Percentiles rank a stretch among this genome's conserved stretches.
Evolutionary conservation across 2,888 invertebrate genomes (phyloP).

Genomic region (Cerceris rybyensis): DNA sequence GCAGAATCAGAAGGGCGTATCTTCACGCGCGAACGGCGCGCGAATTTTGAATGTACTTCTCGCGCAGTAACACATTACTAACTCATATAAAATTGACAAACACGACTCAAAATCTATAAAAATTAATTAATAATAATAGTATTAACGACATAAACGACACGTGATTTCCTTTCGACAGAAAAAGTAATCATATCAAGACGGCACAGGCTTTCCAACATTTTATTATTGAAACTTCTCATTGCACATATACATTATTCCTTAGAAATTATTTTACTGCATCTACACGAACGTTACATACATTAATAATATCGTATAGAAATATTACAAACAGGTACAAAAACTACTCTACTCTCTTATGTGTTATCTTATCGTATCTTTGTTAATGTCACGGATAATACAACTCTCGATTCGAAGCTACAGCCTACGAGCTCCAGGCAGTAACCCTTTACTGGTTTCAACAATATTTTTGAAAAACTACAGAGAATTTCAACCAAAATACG

Average conservation of each 20-base stretch:
- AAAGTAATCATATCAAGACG: too few species aligned
- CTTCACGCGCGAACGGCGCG: too few species aligned
- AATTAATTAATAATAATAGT: too few species aligned
- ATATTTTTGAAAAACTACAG: not conserved
- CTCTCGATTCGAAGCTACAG: constrained; percentile 5
- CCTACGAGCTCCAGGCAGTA: constrained; percentile 8
- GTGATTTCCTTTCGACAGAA: too few species aligned
- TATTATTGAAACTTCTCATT: constrained; percentile 76
- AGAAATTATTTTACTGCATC: constrained; percentile 55
- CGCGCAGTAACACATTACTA: too few species aligned
- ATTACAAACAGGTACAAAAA: constrained; percentile 81
- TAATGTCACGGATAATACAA: constrained; percentile 24
- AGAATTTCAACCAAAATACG: not conserved
- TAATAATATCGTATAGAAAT: constrained; percentile 75
- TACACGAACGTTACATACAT: constrained; percentile 59
- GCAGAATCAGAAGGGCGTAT: too few species aligned
- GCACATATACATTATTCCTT: constrained; percentile 76
- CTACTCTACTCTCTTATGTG: constrained; percentile 71
- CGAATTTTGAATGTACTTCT: too few species aligned
- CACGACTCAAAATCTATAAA: too few species aligned
- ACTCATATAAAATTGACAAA: too few species aligned
- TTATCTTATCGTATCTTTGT: constrained; percentile 24
- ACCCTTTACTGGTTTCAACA: constrained; percentile 17
- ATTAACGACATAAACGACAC: too few species aligned
- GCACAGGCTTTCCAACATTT: constrained; percentile 59